Evolutionary conservation across 2,113 vertebrate genomes (phyloP).

Genomic region (Benthochromis sp.): DNA sequence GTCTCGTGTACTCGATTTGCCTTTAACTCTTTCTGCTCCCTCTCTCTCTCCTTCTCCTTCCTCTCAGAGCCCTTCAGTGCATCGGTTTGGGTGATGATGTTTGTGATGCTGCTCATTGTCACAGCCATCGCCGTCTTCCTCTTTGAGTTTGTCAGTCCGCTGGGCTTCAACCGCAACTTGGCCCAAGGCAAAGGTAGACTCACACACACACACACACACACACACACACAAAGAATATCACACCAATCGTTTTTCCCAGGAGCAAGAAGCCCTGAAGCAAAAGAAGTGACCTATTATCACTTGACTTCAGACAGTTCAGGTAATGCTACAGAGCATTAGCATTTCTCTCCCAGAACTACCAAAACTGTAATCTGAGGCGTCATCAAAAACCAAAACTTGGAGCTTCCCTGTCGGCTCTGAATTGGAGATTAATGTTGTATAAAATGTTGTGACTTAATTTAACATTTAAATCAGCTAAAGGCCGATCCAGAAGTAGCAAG

Average conservation of each 20-base stretch:
- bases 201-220: background rate
- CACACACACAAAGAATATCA: background rate
- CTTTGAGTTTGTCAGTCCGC: slow-evolving; percentile 96
- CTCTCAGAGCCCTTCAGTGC: slow-evolving; percentile 91
- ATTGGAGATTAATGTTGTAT: background rate
- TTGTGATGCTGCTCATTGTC: slow-evolving; percentile 95
- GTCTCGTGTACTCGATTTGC: background rate
- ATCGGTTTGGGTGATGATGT: slow-evolving; percentile 99
- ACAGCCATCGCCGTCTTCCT: slow-evolving; percentile 95
- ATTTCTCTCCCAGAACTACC: background rate
- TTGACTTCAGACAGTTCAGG: background rate
- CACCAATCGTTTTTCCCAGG: background rate
- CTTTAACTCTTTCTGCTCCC: background rate
- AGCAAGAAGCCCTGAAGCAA: slow-evolving; percentile 8
- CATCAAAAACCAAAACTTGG: background rate
- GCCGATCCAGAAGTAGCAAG: background rate
- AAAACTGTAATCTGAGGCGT: background rate
- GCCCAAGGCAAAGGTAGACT: slow-evolving; percentile 92
- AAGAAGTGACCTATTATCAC: slow-evolving; percentile 22
- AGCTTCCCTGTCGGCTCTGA: background rate
- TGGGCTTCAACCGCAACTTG: slow-evolving; percentile 96
- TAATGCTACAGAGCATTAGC: background rate
- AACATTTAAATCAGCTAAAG: background rate
- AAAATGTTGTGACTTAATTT: background rate
- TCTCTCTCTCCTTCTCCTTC: background rate